Percentiles rank a stretch among this genome's conserved stretches.
Conservation (phyloP, 2,888 invertebrate species). For the Mythimna lalbum region DNA sequence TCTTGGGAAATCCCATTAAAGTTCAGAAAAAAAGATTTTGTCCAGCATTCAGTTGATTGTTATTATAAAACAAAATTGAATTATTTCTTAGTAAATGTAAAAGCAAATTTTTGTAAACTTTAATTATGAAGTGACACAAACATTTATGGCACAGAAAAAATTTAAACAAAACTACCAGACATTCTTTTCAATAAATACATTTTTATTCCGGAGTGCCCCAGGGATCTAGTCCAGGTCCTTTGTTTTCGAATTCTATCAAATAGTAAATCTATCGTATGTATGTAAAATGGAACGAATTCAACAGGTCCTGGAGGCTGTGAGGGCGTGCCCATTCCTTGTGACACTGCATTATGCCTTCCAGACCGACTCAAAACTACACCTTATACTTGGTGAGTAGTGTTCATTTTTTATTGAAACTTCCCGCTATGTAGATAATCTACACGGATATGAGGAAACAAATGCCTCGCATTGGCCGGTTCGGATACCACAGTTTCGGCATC, state of each 20-base stretch:
- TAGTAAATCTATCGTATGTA: slow-evolving; percentile 34
- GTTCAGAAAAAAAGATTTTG: slow-evolving; percentile 8
- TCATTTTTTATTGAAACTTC: slow-evolving; percentile 28
- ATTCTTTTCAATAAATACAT: slow-evolving; percentile 17
- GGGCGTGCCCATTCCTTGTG: slow-evolving; percentile 98
- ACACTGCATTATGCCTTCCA: slow-evolving; percentile 99
- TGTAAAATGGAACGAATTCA: slow-evolving; percentile 62
- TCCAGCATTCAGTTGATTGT: slow-evolving; percentile 4
- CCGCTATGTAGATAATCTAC: background rate
- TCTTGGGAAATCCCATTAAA: background rate
- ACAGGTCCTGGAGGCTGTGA: slow-evolving; percentile 97
- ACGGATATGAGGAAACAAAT: slow-evolving; percentile 25
- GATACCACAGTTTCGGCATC: slow-evolving; percentile 5
- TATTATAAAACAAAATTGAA: background rate
- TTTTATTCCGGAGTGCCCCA: slow-evolving; percentile 48
- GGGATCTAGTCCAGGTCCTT: slow-evolving; percentile 52
- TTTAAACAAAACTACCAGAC: background rate
- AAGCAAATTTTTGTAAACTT: slow-evolving; percentile 24
- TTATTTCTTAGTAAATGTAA: slow-evolving; percentile 6
- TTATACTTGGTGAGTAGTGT: slow-evolving; percentile 96
- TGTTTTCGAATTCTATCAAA: slow-evolving; percentile 43
- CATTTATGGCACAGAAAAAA: slow-evolving; percentile 21
- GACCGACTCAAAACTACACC: slow-evolving; percentile 98
- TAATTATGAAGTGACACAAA: slow-evolving; percentile 9
- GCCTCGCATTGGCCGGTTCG: background rate